These are phyloP conservation scores for Folsomia manolachei DNA, from an alignment of 2,888 invertebrate genomes.

Conservation along the genomic window DNA sequence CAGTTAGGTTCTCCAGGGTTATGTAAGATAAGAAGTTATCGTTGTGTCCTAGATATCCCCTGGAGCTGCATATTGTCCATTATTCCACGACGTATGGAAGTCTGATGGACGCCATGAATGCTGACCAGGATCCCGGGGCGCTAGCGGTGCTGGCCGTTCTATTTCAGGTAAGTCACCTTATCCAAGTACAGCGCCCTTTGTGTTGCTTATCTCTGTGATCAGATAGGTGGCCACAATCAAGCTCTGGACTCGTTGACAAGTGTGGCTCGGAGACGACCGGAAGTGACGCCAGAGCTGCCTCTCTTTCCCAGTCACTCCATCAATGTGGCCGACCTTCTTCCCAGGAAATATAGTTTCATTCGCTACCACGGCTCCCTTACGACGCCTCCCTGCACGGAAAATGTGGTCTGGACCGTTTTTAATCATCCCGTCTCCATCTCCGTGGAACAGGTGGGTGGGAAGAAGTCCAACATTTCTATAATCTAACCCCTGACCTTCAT, in stretches of 20 bases:
- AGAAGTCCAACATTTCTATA: no score
- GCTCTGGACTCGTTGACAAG: not conserved
- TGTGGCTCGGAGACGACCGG: not conserved
- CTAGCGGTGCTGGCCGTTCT: not conserved
- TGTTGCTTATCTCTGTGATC: not conserved
- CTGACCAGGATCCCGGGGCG: not conserved
- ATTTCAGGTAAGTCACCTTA: not conserved
- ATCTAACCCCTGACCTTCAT: no score
- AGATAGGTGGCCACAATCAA: not conserved
- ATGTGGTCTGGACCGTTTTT: slow-evolving; percentile 9
- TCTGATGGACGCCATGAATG: slow-evolving; percentile 58
- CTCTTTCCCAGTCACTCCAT: not conserved
- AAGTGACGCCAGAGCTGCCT: not conserved
- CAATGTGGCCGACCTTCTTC: not conserved
- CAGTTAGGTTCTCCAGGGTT: no score
- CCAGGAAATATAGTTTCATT: not conserved
- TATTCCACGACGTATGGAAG: slow-evolving; percentile 60
- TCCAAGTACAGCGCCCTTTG: not conserved
- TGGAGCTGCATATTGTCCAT: slow-evolving; percentile 77
- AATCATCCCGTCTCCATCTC: slow-evolving; percentile 11
- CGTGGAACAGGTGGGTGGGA: not conserved
- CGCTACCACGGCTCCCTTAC: slow-evolving; percentile 13
- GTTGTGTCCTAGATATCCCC: slow-evolving; percentile 65
- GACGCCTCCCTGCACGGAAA: slow-evolving; percentile 17
- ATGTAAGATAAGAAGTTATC: slow-evolving; percentile 18